phyloP scores from a whole-genome alignment of 2,888 invertebrate species.

The Chrysina gloriosa region DNA sequence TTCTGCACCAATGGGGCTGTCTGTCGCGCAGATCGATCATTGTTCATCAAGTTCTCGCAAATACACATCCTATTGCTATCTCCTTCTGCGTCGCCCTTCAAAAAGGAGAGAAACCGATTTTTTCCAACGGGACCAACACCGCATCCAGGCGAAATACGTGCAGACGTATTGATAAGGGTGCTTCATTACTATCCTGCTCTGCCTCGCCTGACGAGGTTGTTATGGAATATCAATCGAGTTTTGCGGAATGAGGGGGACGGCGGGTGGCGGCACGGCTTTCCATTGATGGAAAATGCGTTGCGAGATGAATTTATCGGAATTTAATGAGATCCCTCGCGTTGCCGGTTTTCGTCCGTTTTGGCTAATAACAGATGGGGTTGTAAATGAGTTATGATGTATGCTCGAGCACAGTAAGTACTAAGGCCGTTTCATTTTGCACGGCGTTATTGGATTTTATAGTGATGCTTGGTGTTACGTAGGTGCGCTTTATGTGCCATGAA shows the following conservation, averaged over 20 bases:
- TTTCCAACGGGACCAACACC: neutral
- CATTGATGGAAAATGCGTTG: conserved; percentile 29
- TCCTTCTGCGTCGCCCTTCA: neutral
- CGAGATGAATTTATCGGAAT: conserved; percentile 25
- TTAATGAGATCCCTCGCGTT: conserved; percentile 19
- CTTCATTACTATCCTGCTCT: conserved; percentile 17
- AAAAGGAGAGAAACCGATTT: neutral
- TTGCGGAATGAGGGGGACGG: neutral
- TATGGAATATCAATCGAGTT: conserved; percentile 30
- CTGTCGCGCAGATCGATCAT: conserved; percentile 8
- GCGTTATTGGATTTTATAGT: neutral
- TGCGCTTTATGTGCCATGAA: neutral
- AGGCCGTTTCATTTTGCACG: neutral
- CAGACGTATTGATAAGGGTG: conserved; percentile 28
- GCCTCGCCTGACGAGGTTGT: neutral
- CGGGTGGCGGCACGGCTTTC: neutral
- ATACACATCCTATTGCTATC: neutral
- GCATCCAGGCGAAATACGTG: conserved; percentile 15
- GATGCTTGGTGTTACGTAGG: neutral
- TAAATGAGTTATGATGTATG: conserved; percentile 9
- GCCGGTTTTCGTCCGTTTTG: neutral
- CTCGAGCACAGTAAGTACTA: neutral
- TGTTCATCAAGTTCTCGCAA: neutral
- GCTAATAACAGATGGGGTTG: conserved; percentile 2
- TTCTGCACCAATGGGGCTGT: conserved; percentile 4